Evolutionary conservation across 2,888 invertebrate genomes (phyloP).

Genomic region (Pediacus dermestoides): DNA sequence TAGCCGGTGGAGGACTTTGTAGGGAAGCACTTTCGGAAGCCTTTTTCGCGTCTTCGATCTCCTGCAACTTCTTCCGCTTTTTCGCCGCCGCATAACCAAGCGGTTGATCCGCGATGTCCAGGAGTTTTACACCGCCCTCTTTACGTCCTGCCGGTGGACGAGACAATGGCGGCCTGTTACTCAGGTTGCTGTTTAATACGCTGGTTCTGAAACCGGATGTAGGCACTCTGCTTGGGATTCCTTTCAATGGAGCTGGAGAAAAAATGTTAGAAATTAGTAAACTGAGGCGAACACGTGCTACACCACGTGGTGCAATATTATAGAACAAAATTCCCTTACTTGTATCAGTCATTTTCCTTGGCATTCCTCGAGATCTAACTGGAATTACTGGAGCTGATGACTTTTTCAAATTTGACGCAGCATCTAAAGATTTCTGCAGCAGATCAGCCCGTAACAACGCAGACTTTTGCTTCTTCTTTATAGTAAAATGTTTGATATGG

Average conservation of each 20-base stretch:
- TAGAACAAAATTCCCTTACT: too few relatives aligned
- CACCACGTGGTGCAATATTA: too few relatives aligned
- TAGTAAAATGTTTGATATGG: slow-evolving; percentile 85
- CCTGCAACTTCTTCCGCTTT: slow-evolving; percentile 79
- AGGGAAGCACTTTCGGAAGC: slow-evolving; percentile 52
- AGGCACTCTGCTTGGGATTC: slow-evolving; percentile 80
- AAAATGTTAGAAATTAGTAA: slow-evolving; percentile 6
- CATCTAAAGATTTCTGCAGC: slow-evolving; percentile 87
- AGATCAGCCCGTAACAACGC: slow-evolving; percentile 85
- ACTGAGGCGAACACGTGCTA: not conserved
- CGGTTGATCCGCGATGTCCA: slow-evolving; percentile 93
- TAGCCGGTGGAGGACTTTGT: slow-evolving; percentile 40
- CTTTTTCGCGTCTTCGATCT: slow-evolving; percentile 65
- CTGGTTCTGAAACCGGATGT: slow-evolving; percentile 61
- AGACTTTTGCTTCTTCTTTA: slow-evolving; percentile 93
- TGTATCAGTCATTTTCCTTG: slow-evolving; percentile 94
- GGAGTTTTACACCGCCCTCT: slow-evolving; percentile 90
- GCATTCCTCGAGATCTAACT: slow-evolving; percentile 81
- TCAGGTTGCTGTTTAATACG: slow-evolving; percentile 50
- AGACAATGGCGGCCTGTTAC: slow-evolving; percentile 56
- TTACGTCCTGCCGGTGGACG: slow-evolving; percentile 67
- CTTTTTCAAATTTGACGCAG: slow-evolving; percentile 83
- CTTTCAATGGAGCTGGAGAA: slow-evolving; percentile 79
- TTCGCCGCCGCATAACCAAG: slow-evolving; percentile 80
- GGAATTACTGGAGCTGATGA: slow-evolving; percentile 86